Evolutionary conservation across 2,797 vertebrate genomes (phyloP).

Genomic region (Mormyrus hasselquistii): DNA sequence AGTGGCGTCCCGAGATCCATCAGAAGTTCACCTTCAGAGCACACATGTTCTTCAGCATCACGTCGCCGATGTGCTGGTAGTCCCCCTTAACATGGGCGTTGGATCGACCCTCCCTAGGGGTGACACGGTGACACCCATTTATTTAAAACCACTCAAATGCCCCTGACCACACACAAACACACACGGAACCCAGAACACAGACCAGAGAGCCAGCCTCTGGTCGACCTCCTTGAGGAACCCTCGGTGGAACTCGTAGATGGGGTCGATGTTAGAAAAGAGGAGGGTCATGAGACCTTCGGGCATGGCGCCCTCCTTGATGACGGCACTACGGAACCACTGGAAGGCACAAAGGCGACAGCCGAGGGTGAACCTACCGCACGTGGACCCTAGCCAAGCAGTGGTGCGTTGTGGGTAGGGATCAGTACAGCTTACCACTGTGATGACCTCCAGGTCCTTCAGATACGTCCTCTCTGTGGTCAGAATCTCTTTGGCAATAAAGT

Average conservation of each 20-base stretch:
- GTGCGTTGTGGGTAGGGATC: conserved; percentile 1
- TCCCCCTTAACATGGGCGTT: conserved; percentile 69
- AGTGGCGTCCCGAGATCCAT: not conserved
- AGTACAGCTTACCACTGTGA: conserved; percentile 78
- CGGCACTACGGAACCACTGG: conserved; percentile 91
- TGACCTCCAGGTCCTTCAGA: conserved; percentile 93
- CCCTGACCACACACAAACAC: not conserved
- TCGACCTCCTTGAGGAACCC: conserved; percentile 89
- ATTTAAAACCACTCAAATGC: not conserved
- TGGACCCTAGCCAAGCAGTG: not conserved
- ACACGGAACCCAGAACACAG: conserved; percentile 21
- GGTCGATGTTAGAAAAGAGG: conserved; percentile 91
- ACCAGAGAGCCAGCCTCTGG: conserved; percentile 88
- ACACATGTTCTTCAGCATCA: conserved; percentile 86
- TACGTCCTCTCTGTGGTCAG: conserved; percentile 91
- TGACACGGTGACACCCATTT: not conserved
- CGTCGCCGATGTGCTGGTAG: conserved; percentile 82
- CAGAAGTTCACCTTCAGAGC: conserved; percentile 70
- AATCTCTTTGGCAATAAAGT: conserved; percentile 96
- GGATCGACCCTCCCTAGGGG: conserved; percentile 79
- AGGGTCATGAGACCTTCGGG: conserved; percentile 80
- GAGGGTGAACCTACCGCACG: not conserved
- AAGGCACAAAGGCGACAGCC: not conserved
- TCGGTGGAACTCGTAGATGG: conserved; percentile 88
- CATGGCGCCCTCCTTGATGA: conserved; percentile 87